Conservation (phyloP, 2,888 invertebrate species). For the Eupithecia exiguata region DNA sequence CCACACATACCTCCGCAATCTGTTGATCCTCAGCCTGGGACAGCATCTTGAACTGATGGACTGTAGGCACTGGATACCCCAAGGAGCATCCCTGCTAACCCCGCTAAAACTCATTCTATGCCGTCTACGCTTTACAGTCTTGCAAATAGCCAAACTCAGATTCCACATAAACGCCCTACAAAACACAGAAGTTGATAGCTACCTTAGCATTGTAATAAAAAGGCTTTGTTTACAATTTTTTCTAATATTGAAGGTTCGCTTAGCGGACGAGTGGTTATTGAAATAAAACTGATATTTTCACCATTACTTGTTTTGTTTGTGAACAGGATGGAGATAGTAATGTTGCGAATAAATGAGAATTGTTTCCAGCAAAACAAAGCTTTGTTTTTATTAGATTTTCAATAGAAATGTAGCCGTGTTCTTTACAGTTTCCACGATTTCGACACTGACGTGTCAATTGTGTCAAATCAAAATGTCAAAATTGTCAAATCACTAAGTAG, state of each 20-base stretch:
- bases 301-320: background rate
- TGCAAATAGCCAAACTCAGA: background rate
- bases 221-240: constrained; percentile 2
- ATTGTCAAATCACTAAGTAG: no score
- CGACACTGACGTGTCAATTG: background rate
- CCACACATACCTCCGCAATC: constrained; percentile 85
- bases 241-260: background rate
- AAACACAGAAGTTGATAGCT: background rate
- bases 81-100: constrained; percentile 79
- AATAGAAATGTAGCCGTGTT: background rate
- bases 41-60: constrained; percentile 81
- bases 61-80: constrained; percentile 86
- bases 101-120: constrained; percentile 4
- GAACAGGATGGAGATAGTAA: constrained; percentile 1
- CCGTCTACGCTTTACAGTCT: constrained; percentile 3
- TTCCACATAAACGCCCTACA: background rate
- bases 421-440: background rate
- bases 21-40: constrained; percentile 85
- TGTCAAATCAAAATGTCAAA: background rate
- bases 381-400: constrained; percentile 6
- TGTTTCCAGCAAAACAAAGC: constrained; percentile 6
- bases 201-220: constrained; percentile 7
- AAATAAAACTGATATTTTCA: constrained; percentile 1
- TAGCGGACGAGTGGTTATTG: background rate
- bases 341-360: background rate